phyloP scores from a whole-genome alignment of 2,888 invertebrate genomes.

The Temnothorax ravouxi region DNA sequence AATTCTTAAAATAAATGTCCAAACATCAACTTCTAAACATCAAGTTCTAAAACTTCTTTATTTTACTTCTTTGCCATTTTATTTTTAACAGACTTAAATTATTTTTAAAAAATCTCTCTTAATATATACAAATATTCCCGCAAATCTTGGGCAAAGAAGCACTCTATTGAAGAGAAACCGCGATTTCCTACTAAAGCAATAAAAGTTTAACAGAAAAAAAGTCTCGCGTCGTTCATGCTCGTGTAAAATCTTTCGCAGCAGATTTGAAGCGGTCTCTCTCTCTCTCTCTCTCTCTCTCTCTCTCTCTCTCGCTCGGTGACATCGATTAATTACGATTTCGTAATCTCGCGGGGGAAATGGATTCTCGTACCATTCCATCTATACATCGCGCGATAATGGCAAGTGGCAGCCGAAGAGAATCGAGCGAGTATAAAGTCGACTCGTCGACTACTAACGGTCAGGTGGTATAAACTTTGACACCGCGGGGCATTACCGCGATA shows the following conservation, averaged over 20 bases:
- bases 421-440: neutral
- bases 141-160: neutral
- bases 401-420: neutral
- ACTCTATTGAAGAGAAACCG: neutral
- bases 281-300: rapidly evolving
- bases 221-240: neutral
- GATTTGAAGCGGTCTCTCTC: neutral
- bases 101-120: neutral
- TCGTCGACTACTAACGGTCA: neutral
- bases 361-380: neutral
- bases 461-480: slow-evolving; percentile 71
- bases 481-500: slow-evolving; percentile 66
- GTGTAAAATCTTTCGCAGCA: neutral
- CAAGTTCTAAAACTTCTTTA: neutral
- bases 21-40: neutral
- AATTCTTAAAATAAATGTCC: neutral
- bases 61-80: neutral
- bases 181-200: neutral
- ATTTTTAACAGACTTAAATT: slow-evolving; percentile 5
- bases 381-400: neutral
- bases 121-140: neutral
- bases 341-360: neutral
- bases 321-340: slow-evolving; percentile 4
- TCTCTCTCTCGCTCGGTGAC: neutral
- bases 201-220: neutral